Evolutionary conservation across 2,888 invertebrate species (phyloP), one percentile per base, ranked within the genome.

Genomic region (Altica lythri): DNA sequence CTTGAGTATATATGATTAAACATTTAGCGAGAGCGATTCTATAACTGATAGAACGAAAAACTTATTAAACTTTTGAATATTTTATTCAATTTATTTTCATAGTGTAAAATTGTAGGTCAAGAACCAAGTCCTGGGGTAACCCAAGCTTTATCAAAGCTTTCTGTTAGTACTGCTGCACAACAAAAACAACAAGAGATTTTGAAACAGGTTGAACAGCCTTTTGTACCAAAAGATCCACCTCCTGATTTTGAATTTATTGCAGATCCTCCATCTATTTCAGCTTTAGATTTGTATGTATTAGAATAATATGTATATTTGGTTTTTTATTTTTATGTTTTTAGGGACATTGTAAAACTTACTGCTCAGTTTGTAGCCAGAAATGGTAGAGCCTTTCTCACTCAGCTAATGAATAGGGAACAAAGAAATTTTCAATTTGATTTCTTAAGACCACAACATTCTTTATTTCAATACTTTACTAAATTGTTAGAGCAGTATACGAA

Each of bases 361-460:
- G 99, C 99, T 0, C 95, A 99, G 75, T 99, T 99, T 80, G 98
- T 98, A 0, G 99, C 99, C 0, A 83, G 98, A 70, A 99, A 99
- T 77, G 99, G 99, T 0, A 85, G 98, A 0, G 95, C 97, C 72
- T 99, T 99, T 75, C 80, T 99, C 12, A 98, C 98, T 0, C 96
- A 96, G 72, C 79, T 99, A 10, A 99, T 99, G 98, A 97, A 96
- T 73, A 85, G 96, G 13, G 99, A 99, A 72, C 95, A 96, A 72
- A 81, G 97, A 2, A 99, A 99, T 74, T 97, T 93, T 69, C 97
- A 98, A 75, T 99, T 99, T 80, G 99, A 99, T 76, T 99, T 99
- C 74, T 81, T 99, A 2, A 85, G 98, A 2, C 99, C 99, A 0
- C 98, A 99, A 71, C 99, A 99, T 79, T 96, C 96, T 0, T 82